Conservation (phyloP, 2,888 invertebrate genomes). For the Diarsia brunnea region DNA sequence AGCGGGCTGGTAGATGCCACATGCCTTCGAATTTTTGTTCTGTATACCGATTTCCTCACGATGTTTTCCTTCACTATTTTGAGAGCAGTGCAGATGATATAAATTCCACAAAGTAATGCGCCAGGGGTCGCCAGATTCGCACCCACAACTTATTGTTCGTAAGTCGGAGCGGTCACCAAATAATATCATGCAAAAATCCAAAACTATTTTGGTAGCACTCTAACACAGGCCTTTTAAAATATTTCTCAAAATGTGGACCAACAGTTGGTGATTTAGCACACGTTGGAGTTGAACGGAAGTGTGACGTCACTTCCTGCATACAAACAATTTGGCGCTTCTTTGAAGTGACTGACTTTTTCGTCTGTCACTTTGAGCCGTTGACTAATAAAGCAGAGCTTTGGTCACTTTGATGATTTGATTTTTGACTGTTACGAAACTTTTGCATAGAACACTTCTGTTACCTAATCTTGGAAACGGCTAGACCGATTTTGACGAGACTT, state of each 20-base stretch:
- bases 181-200: neutral
- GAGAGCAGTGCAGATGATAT: too few relatives aligned
- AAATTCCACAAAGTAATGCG: too few relatives aligned
- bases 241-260: conserved; percentile 9
- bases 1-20: too few relatives aligned
- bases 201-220: neutral
- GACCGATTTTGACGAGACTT: too few relatives aligned
- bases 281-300: conserved; percentile 26
- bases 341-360: conserved; percentile 42
- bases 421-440: neutral
- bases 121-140: too few relatives aligned
- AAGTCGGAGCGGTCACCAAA: too few relatives aligned
- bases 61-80: too few relatives aligned
- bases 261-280: conserved; percentile 44
- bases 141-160: too few relatives aligned
- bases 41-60: too few relatives aligned
- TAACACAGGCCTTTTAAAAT: neutral
- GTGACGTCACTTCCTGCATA: conserved; percentile 47
- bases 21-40: too few relatives aligned
- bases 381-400: conserved; percentile 38
- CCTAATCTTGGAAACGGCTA: too few relatives aligned
- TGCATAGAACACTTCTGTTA: neutral
- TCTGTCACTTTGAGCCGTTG: conserved; percentile 38
- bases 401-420: neutral
- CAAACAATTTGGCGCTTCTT: conserved; percentile 48